Base-by-base conservation (phyloP, 2,888 invertebrate species). In the Cephalotes varians region DNA sequence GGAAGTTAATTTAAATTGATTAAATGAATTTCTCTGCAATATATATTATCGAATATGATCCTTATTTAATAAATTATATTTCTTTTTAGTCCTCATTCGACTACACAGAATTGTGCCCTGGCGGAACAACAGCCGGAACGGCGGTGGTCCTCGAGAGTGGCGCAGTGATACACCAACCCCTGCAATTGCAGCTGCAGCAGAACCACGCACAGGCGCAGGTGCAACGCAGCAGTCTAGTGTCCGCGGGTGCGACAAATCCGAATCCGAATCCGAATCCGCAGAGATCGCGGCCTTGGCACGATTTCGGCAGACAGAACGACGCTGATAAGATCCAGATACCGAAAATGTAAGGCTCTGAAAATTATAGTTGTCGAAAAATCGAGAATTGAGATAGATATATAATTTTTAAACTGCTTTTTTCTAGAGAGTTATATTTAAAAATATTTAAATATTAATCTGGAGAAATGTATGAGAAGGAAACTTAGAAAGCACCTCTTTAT, bases 271-370 rank as follows among this genome's bases (percentile, higher is more conserved):
- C 93, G 10, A 94, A 93, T 82, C 94, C 94, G 65, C 93, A 97
- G 87, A 96, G 98, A 93, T 98, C 98, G 90, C 95, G 98, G 92
- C 98, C 98, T 90, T 98, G 98, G 98, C 98, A 98, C 95, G 98
- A 98, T 95, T 98, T 98, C 95, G 98, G 98, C 81, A 96, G 98
- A 88, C 98, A 98, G 94, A 98, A 98, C 94, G 98, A 98, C 95
- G 98, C 98, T 81, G 98, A 98, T 95, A 98, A 98, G 96, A 98
- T 99, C 94, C 98, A 99, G 96, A 99, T 99, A 95, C 98, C 98
- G 95, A 99, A 99, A 97, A 96, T 98, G 98, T 99, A 96, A 98
- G 40, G 1, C 56, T 54, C 25, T 10, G 18, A 15, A 54, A 72
- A 1, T 12, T 60, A 56, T 2, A 51, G n/a, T 71, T 49, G 10